Conservation (phyloP, 1,140 invertebrate species). For the Gryllus bimaculatus region DNA sequence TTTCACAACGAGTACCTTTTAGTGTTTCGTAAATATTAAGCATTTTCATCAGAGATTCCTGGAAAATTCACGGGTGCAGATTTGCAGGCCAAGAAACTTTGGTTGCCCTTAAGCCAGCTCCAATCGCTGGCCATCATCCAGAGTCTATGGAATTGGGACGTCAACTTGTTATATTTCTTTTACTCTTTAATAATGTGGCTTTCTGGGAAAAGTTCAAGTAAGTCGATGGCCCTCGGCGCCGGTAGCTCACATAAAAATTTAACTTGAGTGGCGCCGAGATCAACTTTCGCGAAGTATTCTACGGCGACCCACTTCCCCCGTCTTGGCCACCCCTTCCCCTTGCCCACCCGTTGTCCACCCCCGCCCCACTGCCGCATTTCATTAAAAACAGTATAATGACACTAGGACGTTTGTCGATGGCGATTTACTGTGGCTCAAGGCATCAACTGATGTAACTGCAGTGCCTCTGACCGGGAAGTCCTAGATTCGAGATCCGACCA, state of each 20-base stretch:
- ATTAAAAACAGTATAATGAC: background rate
- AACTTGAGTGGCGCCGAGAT: background rate
- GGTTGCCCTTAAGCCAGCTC: too few relatives aligned
- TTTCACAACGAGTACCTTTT: too few relatives aligned
- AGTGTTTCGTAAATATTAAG: too few relatives aligned
- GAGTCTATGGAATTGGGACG: background rate
- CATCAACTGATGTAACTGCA: too few relatives aligned
- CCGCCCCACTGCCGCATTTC: background rate
- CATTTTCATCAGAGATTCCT: too few relatives aligned
- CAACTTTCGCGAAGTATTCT: background rate
- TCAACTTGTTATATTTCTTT: background rate
- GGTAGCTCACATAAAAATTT: background rate
- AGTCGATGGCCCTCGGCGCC: background rate
- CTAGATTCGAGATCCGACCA: too few relatives aligned
- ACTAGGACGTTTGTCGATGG: too few relatives aligned
- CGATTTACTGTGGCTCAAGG: too few relatives aligned
- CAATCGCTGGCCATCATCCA: too few relatives aligned
- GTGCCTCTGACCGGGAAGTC: too few relatives aligned
- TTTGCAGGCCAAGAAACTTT: too few relatives aligned
- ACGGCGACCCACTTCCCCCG: background rate
- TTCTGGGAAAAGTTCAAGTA: background rate
- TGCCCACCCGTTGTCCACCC: background rate
- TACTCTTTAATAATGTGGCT: conserved; percentile 1
- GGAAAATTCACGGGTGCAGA: too few relatives aligned
- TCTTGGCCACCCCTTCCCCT: background rate